These are phyloP conservation scores for Nematostella vectensis DNA, from an alignment of 92 coral and sea anemone genomes.

Conservation along the genomic window DNA sequence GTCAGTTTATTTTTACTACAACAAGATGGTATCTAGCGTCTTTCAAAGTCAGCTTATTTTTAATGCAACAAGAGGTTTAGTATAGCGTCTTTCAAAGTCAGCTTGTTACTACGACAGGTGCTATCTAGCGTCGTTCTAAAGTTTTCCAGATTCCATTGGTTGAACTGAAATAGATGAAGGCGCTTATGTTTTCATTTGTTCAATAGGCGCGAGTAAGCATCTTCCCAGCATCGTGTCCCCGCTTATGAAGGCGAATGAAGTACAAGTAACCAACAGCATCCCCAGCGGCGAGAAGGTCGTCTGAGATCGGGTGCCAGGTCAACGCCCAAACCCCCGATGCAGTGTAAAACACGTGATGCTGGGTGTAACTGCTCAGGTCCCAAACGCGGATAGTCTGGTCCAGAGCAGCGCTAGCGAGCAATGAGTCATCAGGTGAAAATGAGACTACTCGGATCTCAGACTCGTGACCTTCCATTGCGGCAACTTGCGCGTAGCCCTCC, in stretches of 20 bases:
- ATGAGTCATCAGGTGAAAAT: slow-evolving; percentile 39
- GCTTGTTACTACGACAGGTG: no score
- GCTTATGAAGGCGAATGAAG: slow-evolving; percentile 27
- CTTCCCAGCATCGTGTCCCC: no score
- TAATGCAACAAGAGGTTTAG: no score
- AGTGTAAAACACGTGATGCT: slow-evolving; percentile 46
- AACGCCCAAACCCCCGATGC: slow-evolving; percentile 53
- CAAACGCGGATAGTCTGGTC: slow-evolving; percentile 56
- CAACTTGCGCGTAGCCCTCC: slow-evolving; percentile 14
- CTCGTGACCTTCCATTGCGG: slow-evolving; percentile 33
- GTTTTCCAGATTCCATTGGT: no score
- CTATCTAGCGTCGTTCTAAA: no score
- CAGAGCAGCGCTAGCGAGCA: slow-evolving; percentile 53
- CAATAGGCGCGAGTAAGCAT: no score
- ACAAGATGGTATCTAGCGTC: no score
- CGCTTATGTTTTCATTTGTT: no score
- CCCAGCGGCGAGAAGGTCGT: slow-evolving; percentile 38
- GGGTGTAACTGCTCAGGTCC: slow-evolving; percentile 32
- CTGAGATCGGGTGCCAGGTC: slow-evolving; percentile 35
- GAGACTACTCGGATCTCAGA: slow-evolving; percentile 53
- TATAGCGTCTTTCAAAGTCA: no score
- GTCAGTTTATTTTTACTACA: no score
- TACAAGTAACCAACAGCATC: slow-evolving; percentile 54
- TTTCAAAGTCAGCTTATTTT: no score
- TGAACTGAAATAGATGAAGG: no score